These are phyloP conservation scores for Siphlonurus alternatus DNA, from an alignment of 2,888 invertebrate genomes.

Conservation along the genomic window DNA sequence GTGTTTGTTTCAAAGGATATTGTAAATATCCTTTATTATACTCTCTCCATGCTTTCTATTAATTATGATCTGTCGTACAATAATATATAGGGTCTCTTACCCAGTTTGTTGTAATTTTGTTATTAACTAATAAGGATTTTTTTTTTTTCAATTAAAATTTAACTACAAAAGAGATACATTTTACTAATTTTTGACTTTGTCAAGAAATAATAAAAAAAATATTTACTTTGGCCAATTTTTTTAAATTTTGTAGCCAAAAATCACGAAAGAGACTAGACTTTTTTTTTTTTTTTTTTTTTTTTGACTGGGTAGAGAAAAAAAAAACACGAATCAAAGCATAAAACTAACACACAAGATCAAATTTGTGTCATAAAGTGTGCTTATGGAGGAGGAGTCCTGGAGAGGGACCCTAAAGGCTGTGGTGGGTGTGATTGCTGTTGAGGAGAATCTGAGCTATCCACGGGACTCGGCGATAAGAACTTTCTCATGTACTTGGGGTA, in stretches of 20 bases:
- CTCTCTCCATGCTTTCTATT: background rate
- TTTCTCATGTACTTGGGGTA: slow-evolving; percentile 82
- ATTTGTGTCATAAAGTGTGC: too few relatives aligned
- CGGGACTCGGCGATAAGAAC: slow-evolving; percentile 72
- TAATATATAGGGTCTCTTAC: background rate
- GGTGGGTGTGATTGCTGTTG: slow-evolving; percentile 32
- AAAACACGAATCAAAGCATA: too few relatives aligned
- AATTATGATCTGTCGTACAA: background rate
- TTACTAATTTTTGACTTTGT: too few relatives aligned
- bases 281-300: too few relatives aligned
- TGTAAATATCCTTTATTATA: background rate
- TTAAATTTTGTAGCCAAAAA: background rate
- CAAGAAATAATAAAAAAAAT: background rate
- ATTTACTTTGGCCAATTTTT: background rate
- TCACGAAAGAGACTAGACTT: too few relatives aligned
- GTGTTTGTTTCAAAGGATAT: too few relatives aligned
- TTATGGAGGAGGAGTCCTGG: slow-evolving; percentile 7
- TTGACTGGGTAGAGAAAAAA: too few relatives aligned
- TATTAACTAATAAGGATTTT: background rate
- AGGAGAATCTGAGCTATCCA: slow-evolving; percentile 63
- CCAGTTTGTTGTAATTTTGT: background rate
- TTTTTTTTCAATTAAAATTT: background rate
- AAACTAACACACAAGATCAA: too few relatives aligned
- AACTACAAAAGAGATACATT: background rate
- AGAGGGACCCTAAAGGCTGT: slow-evolving; percentile 4